Evolutionary conservation across 64 coral and sea anemone species (phyloP).

Genomic region (Stylophora pistillata): DNA sequence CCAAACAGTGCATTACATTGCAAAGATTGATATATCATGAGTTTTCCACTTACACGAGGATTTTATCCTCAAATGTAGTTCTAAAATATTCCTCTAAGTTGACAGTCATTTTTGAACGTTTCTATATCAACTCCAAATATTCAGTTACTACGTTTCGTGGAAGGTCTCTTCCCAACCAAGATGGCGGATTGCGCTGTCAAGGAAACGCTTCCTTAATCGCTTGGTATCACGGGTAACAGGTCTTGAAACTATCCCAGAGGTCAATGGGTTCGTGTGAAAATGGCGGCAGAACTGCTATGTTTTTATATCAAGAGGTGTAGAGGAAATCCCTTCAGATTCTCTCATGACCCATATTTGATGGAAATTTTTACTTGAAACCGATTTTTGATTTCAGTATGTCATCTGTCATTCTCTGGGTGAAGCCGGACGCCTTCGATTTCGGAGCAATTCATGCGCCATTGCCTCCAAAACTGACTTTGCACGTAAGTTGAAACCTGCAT

Average conservation of each 20-base stretch:
- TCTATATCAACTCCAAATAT: neutral
- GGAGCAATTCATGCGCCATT: constrained; percentile 96
- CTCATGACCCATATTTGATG: neutral
- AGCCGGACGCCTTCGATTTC: constrained; percentile 90
- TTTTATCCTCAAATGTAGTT: constrained; percentile 99
- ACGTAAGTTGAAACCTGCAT: constrained; percentile 50
- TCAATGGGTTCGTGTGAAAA: neutral
- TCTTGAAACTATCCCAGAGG: neutral
- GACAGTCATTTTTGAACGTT: constrained; percentile 77
- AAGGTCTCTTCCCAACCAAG: neutral
- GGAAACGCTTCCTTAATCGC: neutral
- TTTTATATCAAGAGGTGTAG: neutral
- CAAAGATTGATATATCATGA: too few relatives aligned
- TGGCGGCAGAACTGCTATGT: constrained; percentile 26
- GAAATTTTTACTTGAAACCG: neutral
- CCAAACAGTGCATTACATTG: too few relatives aligned
- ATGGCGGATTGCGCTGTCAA: constrained; percentile 30
- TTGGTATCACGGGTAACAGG: neutral
- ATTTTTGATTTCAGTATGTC: constrained; percentile 5
- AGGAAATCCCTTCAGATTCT: neutral
- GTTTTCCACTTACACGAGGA: constrained; percentile 93
- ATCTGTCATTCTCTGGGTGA: constrained; percentile 84
- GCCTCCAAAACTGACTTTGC: constrained; percentile 89
- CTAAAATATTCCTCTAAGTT: constrained; percentile 99
- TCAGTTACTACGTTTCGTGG: neutral